Conservation (phyloP, 2,888 invertebrate genomes). For the Cryptus armator region DNA sequence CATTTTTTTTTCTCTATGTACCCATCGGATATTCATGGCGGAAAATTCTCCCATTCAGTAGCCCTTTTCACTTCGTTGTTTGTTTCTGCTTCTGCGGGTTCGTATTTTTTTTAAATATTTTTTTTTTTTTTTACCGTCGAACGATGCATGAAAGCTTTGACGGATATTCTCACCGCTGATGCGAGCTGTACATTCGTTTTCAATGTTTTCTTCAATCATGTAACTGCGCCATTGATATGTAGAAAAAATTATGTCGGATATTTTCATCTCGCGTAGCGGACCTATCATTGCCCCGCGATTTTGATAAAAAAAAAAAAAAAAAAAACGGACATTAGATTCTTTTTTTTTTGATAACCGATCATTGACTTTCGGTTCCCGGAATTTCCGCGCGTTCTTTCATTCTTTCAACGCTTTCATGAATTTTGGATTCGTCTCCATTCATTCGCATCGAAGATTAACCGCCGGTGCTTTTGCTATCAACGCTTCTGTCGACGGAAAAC, state of each 20-base stretch:
- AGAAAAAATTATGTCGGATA: slow-evolving; percentile 17
- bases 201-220: background rate
- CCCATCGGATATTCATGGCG: slow-evolving; percentile 34
- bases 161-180: slow-evolving; percentile 13
- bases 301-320: background rate
- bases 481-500: slow-evolving; percentile 12
- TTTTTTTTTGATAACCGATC: background rate
- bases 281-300: background rate
- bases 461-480: slow-evolving; percentile 13
- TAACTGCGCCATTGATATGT: background rate
- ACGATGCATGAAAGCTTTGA: slow-evolving; percentile 43
- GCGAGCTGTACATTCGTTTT: background rate
- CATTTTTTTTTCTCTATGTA: slow-evolving; percentile 16
- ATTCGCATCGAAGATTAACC: slow-evolving; percentile 15
- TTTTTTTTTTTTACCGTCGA: slow-evolving; percentile 17
- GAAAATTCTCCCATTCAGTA: slow-evolving; percentile 39
- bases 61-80: slow-evolving; percentile 41
- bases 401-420: slow-evolving; percentile 9
- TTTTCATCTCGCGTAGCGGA: background rate
- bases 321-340: background rate
- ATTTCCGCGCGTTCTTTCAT: background rate
- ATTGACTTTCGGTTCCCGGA: background rate
- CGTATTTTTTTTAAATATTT: slow-evolving; percentile 13
- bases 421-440: background rate
- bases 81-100: slow-evolving; percentile 12